Evolutionary conservation across 2,113 vertebrate species (phyloP).

Genomic region (Mesembrinibis cayennensis): DNA sequence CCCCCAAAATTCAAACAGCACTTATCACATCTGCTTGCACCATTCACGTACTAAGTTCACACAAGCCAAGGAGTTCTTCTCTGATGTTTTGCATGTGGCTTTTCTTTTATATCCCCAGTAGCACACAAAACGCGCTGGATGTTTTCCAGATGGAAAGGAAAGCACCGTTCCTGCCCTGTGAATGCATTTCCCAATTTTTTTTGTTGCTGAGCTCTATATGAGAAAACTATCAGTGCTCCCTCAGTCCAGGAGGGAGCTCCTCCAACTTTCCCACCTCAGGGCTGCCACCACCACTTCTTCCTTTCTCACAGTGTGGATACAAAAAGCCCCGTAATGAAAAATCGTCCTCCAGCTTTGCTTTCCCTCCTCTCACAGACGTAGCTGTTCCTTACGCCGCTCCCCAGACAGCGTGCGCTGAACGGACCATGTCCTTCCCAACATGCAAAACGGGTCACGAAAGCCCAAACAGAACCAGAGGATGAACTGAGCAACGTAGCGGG

Average conservation of each 20-base stretch:
- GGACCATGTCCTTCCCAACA: neutral
- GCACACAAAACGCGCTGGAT: neutral
- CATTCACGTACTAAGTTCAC: neutral
- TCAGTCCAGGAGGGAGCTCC: neutral
- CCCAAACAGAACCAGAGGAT: neutral
- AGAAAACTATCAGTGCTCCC: neutral
- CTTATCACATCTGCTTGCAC: neutral
- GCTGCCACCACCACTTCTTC: neutral
- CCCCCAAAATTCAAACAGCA: neutral
- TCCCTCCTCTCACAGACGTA: neutral
- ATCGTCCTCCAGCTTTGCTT: neutral
- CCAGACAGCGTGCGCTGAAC: neutral
- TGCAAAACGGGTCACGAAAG: neutral
- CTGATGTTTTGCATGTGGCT: neutral
- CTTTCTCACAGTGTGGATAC: neutral
- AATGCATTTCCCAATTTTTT: neutral
- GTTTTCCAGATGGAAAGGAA: neutral
- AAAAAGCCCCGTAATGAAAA: neutral
- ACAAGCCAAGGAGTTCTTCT: neutral
- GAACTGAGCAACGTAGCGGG: rapidly evolving
- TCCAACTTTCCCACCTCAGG: neutral
- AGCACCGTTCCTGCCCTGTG: neutral
- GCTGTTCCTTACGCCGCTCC: neutral
- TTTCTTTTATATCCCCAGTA: neutral
- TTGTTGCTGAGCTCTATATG: neutral